Evolutionary conservation across 23 tunicate species (phyloP), one percentile per base, ranked within the genome.

Genomic region (Aplidium turbinatum): DNA sequence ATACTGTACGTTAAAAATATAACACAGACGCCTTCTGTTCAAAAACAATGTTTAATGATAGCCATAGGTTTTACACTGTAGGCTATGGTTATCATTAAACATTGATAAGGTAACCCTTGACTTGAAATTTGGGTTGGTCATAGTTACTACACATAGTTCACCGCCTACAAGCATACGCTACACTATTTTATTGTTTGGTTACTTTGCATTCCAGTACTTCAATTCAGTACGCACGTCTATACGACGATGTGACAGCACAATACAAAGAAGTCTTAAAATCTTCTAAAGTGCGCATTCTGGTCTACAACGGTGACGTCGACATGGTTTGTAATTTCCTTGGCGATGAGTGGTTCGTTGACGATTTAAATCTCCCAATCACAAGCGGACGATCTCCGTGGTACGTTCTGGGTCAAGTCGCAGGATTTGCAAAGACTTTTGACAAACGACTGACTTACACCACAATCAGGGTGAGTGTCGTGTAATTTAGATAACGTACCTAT

Each of bases 271-370:
- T 87, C 0, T 48, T 73, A 53, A 63, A 71, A 47, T 38, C 73
- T 31, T 4, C 30, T 13, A 57, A 75, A 38, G 34, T 87, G n/a
- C 70, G 82, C 21, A 58, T 72, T 72, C 85, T 86, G 1, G 63
- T 86, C 0, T 86, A 86, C 50, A 86, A 86, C 58, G 93, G 94
- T 33, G 94, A 87, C 78, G 80, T 86, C 11, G 94, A 87, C 63
- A 87, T 87, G 94, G 94, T 76, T 33, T 80, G 86, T 38, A 87
- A 87, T 58, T 87, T 87, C 64, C 77, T 87, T 0, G 86, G 94
- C 24, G 94, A 87, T 54, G 70, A 87, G 54, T 87, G 86, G 86
- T 87, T 87, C 63, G 94, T 81, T 3, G 72, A 73, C 20, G 47
- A 36, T 28, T 68, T 87, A 18, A 68, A 68, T 33, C 75, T 53